Conservation (phyloP, 2,113 vertebrate genomes). For the Chinchilla lanigera region DNA sequence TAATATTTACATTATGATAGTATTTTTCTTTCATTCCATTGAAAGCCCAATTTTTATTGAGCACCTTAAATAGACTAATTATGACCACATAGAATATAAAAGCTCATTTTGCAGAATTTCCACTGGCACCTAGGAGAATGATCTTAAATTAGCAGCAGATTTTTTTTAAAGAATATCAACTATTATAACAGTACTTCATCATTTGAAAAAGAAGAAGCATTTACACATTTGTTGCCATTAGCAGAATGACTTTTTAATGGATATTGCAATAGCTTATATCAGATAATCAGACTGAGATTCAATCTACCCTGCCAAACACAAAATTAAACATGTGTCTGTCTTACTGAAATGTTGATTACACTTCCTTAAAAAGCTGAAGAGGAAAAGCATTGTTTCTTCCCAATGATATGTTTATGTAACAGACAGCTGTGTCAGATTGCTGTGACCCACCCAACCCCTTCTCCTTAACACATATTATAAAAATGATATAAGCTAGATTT, state of each 20-base stretch:
- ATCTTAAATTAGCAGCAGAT: slow-evolving; percentile 70
- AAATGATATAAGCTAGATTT: neutral
- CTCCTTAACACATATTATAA: neutral
- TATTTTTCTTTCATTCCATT: slow-evolving; percentile 40
- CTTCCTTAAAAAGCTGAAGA: slow-evolving; percentile 21
- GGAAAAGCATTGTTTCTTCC: neutral
- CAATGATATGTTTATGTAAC: neutral
- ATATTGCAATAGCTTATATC: slow-evolving; percentile 69
- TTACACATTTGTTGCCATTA: slow-evolving; percentile 77
- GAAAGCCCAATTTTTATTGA: slow-evolving; percentile 50
- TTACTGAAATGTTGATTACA: slow-evolving; percentile 58
- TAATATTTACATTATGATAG: slow-evolving; percentile 29
- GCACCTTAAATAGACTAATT: slow-evolving; percentile 50
- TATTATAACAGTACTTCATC: slow-evolving; percentile 55
- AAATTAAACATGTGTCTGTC: slow-evolving; percentile 69
- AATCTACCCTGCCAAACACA: slow-evolving; percentile 75
- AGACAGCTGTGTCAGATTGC: neutral
- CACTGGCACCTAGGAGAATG: neutral
- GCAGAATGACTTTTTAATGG: slow-evolving; percentile 81
- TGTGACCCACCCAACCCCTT: neutral
- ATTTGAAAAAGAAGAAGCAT: slow-evolving; percentile 69
- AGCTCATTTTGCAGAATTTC: slow-evolving; percentile 51
- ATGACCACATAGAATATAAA: slow-evolving; percentile 46
- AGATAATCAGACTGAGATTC: slow-evolving; percentile 76
- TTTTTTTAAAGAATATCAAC: slow-evolving; percentile 30